These are phyloP conservation scores for Himalopsyche phryganea DNA, from an alignment of 1,140 invertebrate species.

Conservation along the genomic window DNA sequence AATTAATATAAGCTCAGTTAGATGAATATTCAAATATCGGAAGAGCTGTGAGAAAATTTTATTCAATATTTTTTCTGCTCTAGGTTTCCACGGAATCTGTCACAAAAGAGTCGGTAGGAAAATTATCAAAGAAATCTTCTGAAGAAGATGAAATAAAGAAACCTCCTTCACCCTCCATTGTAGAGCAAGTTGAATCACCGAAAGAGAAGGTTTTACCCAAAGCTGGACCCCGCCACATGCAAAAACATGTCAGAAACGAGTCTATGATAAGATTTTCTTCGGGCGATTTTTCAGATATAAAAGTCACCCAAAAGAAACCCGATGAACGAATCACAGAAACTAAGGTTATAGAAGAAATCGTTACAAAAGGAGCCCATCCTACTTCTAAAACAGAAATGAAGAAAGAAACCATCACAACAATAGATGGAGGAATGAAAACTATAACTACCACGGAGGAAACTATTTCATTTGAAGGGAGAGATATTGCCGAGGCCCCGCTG, in stretches of 20 bases:
- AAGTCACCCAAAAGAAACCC: slow-evolving; percentile 49
- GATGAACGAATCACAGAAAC: slow-evolving; percentile 42
- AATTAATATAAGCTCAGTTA: not conserved
- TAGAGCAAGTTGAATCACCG: slow-evolving; percentile 20
- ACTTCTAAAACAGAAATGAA: slow-evolving; percentile 24
- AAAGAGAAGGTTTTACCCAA: slow-evolving; percentile 41
- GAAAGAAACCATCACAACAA: slow-evolving; percentile 22
- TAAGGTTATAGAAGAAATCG: slow-evolving; percentile 38
- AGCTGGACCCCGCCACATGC: slow-evolving; percentile 51
- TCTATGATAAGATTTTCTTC: slow-evolving; percentile 52
- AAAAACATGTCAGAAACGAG: slow-evolving; percentile 52
- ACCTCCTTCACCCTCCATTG: not conserved
- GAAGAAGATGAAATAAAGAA: slow-evolving; percentile 27
- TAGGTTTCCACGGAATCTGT: not conserved
- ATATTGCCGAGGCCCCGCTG: slow-evolving; percentile 49
- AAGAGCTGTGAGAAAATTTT: too few species aligned
- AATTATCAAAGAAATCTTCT: slow-evolving; percentile 27
- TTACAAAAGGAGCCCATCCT: slow-evolving; percentile 14
- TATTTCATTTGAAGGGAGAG: slow-evolving; percentile 42
- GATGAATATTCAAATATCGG: too few species aligned
- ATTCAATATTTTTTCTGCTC: not conserved
- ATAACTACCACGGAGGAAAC: slow-evolving; percentile 30
- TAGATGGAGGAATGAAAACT: slow-evolving; percentile 23
- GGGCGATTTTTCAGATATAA: slow-evolving; percentile 51
- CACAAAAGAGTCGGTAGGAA: slow-evolving; percentile 15